phyloP scores from a whole-genome alignment of 2,113 vertebrate species.

The Alethe diademata region DNA sequence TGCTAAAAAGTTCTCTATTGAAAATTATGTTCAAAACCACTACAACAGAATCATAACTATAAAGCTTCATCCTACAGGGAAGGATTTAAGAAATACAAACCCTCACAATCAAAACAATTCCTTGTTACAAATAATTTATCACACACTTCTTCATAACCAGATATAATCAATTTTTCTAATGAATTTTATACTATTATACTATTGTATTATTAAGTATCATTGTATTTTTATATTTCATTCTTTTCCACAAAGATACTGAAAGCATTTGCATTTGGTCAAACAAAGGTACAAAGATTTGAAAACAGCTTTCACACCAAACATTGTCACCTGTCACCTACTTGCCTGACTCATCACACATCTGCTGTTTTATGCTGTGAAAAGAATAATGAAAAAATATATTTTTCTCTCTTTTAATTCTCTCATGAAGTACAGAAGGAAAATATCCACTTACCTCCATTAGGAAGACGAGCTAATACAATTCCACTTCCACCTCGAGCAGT shows the following conservation, averaged over 20 bases:
- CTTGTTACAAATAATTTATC: neutral
- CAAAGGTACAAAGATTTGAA: neutral
- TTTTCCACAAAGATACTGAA: neutral
- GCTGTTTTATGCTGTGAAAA: neutral
- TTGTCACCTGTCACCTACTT: neutral
- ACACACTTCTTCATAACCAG: neutral
- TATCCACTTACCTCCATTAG: conserved; percentile 85
- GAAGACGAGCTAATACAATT: conserved; percentile 86
- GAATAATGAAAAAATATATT: neutral
- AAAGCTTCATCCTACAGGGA: neutral
- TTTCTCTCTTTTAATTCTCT: neutral
- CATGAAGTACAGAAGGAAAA: neutral
- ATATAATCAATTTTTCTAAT: neutral
- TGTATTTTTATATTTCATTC: neutral
- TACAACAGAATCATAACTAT: neutral
- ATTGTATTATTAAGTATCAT: too few species aligned
- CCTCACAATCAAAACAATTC: neutral
- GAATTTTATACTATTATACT: neutral
- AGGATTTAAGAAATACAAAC: neutral
- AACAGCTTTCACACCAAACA: neutral
- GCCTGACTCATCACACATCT: neutral
- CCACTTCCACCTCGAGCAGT: conserved; percentile 94
- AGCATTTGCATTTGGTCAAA: neutral
- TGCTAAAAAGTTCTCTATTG: neutral
- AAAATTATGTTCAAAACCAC: neutral